Evolutionary conservation across 2,797 vertebrate genomes (phyloP).

Genomic region (Lemur catta): DNA sequence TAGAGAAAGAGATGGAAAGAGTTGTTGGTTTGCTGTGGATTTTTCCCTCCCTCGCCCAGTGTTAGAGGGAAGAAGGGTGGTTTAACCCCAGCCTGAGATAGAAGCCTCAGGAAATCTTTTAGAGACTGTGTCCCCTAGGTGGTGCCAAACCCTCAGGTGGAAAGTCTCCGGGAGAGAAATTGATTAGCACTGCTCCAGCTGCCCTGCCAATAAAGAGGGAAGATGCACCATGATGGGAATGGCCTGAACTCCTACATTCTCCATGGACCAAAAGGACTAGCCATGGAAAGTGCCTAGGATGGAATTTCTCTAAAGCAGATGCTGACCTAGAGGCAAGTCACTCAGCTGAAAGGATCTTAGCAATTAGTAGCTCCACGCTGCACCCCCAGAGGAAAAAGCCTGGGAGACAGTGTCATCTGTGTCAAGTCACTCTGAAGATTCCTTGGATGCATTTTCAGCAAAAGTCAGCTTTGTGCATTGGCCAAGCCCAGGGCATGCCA

Average conservation of each 20-base stretch:
- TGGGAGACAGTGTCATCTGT: no score
- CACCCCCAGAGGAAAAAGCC: not conserved
- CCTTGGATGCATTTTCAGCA: not conserved
- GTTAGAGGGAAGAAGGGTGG: not conserved
- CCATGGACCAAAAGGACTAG: not conserved
- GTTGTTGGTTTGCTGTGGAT: not conserved
- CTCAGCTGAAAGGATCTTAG: not conserved
- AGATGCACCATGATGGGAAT: not conserved
- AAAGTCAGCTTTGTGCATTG: not conserved
- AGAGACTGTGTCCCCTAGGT: not conserved
- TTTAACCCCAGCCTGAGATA: not conserved
- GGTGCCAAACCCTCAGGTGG: not conserved
- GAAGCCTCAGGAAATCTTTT: not conserved
- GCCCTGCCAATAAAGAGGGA: not conserved
- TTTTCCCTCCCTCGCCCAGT: not conserved
- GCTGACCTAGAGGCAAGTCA: not conserved
- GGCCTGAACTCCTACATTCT: not conserved
- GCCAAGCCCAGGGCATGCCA: not conserved
- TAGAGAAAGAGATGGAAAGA: not conserved
- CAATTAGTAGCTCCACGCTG: not conserved
- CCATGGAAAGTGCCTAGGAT: not conserved
- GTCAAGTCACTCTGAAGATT: not conserved
- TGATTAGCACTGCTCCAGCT: not conserved
- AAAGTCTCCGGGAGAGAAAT: not conserved
- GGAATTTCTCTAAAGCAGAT: not conserved